A percentile compares a stretch with the other conserved stretches of the same genome.
These are phyloP conservation scores for Drosophila dives DNA, from an alignment of 2,888 invertebrate genomes.

Conservation along the genomic window DNA sequence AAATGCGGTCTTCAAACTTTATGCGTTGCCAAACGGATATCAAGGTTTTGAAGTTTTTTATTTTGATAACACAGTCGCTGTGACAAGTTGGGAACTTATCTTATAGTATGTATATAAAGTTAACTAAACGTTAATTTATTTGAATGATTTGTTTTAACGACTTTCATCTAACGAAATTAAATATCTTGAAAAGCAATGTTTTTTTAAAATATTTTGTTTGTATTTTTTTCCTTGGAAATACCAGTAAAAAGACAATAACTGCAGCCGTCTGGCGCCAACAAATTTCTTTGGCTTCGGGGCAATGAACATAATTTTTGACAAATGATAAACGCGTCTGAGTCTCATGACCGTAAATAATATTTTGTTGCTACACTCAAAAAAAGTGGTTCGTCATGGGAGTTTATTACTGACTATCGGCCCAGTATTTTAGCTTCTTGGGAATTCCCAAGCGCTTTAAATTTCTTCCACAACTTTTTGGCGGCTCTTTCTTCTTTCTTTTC, in stretches of 20 bases:
- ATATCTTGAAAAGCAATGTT: slow-evolving; percentile 29
- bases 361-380: slow-evolving; percentile 62
- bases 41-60: slow-evolving; percentile 52
- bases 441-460: slow-evolving; percentile 62
- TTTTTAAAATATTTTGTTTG: slow-evolving; percentile 41
- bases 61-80: slow-evolving; percentile 34
- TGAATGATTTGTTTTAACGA: slow-evolving; percentile 62
- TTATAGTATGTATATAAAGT: slow-evolving; percentile 29
- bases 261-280: slow-evolving; percentile 68
- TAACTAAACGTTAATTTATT: slow-evolving; percentile 46
- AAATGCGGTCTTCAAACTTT: slow-evolving; percentile 56
- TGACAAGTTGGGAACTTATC: slow-evolving; percentile 53
- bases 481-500: slow-evolving; percentile 55
- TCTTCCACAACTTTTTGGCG: slow-evolving; percentile 51
- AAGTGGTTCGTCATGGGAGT: slow-evolving; percentile 67
- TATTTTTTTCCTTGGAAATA: slow-evolving; percentile 36
- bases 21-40: slow-evolving; percentile 41
- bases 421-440: slow-evolving; percentile 66
- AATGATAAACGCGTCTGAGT: slow-evolving; percentile 60
- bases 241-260: slow-evolving; percentile 39
- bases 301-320: slow-evolving; percentile 51
- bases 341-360: slow-evolving; percentile 39
- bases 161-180: slow-evolving; percentile 59
- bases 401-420: slow-evolving; percentile 65
- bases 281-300: slow-evolving; percentile 60